Conservation (phyloP, 2,888 invertebrate genomes). For the Cerastis rubricosa region DNA sequence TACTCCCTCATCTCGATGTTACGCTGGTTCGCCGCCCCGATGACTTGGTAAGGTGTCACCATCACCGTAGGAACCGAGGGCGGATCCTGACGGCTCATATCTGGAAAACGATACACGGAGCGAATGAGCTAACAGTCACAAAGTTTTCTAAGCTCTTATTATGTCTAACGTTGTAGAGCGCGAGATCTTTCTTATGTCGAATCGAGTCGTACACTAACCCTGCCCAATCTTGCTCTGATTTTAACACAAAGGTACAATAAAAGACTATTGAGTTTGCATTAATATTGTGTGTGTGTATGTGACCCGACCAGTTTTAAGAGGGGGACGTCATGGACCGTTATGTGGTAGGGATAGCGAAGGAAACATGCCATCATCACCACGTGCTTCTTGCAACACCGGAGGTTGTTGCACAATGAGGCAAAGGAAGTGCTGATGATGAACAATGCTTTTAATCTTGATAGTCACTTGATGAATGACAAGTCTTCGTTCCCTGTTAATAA, state of each 20-base stretch:
- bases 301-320: not conserved
- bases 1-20: slow-evolving; percentile 9
- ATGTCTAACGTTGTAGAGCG: too few relatives aligned
- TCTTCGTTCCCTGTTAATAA: not conserved
- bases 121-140: not conserved
- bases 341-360: not conserved
- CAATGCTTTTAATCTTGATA: not conserved
- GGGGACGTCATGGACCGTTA: not conserved
- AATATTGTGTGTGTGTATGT: slow-evolving; percentile 11
- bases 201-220: not conserved
- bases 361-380: not conserved
- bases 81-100: slow-evolving; percentile 18
- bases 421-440: not conserved
- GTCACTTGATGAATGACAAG: not conserved
- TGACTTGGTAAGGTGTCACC: not conserved
- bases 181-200: not conserved
- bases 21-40: not conserved
- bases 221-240: too few relatives aligned
- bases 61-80: not conserved
- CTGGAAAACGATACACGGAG: slow-evolving; percentile 27
- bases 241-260: not conserved
- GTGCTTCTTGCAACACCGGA: not conserved
- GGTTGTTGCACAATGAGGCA: not conserved
- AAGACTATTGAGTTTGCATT: not conserved
- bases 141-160: not conserved